Evolutionary conservation across 2,888 invertebrate genomes (phyloP), one percentile per base, ranked within the genome.

Genomic region (Chrysolina americana): DNA sequence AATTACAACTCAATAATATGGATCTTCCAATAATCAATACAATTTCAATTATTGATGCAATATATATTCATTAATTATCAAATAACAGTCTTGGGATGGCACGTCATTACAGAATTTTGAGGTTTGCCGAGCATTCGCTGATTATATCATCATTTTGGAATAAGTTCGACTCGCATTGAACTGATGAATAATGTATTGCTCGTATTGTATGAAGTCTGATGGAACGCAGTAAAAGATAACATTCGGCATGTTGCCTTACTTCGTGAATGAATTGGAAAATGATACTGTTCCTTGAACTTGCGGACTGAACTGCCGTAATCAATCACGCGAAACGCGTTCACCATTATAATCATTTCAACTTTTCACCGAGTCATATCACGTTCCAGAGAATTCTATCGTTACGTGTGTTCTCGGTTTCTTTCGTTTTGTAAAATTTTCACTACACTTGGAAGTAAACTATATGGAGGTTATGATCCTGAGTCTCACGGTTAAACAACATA

Each of bases 101-200:
- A 36, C 36, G 8, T 36, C n/a, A n/a, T n/a, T n/a, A n/a, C n/a
- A n/a, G n/a, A n/a, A n/a, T n/a, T n/a, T n/a, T 36, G 8, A 36
- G 3, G 36, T 6, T 8, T 36, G 0, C 36, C 8, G 8, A 36
- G 36, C 36, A 36, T 36, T 36, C 8, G 36, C 15, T 47, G 15
- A 47, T 15, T 47, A 47, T 47, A 15, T 15, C 13, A 44, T 44
- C 44, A 47, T n/a, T n/a, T 15, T 15, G 6, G 0, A 47, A 47
- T 47, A 4, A 47, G 15, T 13, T 15, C n/a, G 47, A 47, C n/a
- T 47, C 47, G 6, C 13, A 50, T 50, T 9, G n/a, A 19, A 9
- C 50, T 50, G 50, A 50, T 50, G 17, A 50, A 17, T 50, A 19
- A 50, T 50, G 50, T 19, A 50, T 50, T 50, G 50, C 50, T 19